phyloP scores from a whole-genome alignment of 2,797 vertebrate genomes.

The Sparus aurata region DNA sequence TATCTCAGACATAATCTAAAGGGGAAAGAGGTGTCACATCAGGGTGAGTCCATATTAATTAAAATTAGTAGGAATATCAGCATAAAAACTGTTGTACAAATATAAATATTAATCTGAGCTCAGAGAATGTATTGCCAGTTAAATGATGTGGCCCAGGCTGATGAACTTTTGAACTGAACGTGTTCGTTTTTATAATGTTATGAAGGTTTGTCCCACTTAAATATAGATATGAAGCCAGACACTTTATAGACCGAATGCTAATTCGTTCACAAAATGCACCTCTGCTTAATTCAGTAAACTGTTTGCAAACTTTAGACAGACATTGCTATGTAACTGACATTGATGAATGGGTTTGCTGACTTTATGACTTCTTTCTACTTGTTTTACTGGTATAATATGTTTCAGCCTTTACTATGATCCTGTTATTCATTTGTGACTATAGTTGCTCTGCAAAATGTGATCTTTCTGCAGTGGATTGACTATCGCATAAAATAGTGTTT shows the following conservation, averaged over 20 bases:
- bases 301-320: background rate
- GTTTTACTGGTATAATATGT: too few relatives aligned
- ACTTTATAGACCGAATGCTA: background rate
- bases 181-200: background rate
- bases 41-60: background rate
- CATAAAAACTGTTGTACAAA: background rate
- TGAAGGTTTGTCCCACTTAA: background rate
- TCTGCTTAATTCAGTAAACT: background rate
- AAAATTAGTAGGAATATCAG: background rate
- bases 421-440: background rate
- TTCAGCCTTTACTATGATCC: too few relatives aligned
- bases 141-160: background rate
- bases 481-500: background rate
- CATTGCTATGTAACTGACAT: background rate
- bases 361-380: background rate
- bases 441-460: background rate
- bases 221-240: background rate
- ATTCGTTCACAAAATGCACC: too few relatives aligned
- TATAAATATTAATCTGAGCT: background rate
- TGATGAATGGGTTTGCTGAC: too few relatives aligned
- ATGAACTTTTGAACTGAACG: background rate
- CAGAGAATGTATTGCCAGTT: background rate
- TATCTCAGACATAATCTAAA: slow-evolving; percentile 89
- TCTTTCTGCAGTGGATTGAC: background rate
- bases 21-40: background rate